Percentiles rank a stretch among this genome's conserved stretches.
Evolutionary conservation across 2,888 invertebrate genomes (phyloP).

Genomic region (Junonia oenone): DNA sequence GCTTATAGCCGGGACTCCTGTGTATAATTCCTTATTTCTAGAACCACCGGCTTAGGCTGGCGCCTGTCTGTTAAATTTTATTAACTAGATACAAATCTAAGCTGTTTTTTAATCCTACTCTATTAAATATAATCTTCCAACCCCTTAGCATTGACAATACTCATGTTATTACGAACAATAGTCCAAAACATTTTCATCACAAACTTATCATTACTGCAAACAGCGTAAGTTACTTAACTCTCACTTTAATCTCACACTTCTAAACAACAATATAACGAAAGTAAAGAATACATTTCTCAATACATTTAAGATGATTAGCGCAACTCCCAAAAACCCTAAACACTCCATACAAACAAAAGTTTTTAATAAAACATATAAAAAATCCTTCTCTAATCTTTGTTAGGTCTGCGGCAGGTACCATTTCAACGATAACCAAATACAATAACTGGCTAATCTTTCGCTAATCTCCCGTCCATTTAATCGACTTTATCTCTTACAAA

Average conservation of each 20-base stretch:
- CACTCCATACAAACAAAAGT: conserved; percentile 19
- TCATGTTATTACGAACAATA: background rate
- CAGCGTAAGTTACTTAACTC: background rate
- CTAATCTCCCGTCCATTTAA: conserved; percentile 38
- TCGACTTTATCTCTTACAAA: conserved; percentile 27
- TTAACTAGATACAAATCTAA: background rate
- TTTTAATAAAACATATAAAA: conserved; percentile 21
- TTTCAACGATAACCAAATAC: conserved; percentile 71
- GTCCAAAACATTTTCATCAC: background rate
- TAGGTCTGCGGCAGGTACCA: conserved; percentile 42
- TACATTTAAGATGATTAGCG: conserved; percentile 16
- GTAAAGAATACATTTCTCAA: background rate
- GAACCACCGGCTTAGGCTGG: too few species aligned
- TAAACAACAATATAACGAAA: background rate
- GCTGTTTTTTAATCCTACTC: background rate
- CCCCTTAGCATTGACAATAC: background rate
- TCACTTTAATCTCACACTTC: background rate
- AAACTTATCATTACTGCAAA: background rate
- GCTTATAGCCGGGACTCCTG: too few species aligned
- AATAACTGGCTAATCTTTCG: conserved; percentile 66
- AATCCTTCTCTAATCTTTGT: conserved; percentile 40
- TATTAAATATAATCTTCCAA: background rate
- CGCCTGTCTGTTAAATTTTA: too few species aligned
- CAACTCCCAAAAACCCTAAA: conserved; percentile 16
- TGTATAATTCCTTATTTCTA: too few species aligned